Evolutionary conservation across 2,113 vertebrate genomes (phyloP).

Genomic region (Neolamprologus fasciatus): DNA sequence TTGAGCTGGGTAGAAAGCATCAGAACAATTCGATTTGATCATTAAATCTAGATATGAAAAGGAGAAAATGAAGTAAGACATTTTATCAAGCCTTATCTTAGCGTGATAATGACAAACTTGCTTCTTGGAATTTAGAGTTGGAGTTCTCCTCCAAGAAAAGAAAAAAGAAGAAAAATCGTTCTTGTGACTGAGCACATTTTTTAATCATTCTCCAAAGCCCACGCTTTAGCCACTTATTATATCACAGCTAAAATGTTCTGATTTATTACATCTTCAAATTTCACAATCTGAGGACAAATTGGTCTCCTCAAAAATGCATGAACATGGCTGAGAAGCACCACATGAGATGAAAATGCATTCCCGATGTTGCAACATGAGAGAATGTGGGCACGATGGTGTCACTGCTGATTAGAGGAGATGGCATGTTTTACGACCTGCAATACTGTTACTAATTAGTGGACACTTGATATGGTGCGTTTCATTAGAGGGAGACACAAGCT

Average conservation of each 20-base stretch:
- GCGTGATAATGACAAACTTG: constrained; percentile 30
- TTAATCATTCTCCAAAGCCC: constrained; percentile 42
- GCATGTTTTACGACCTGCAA: constrained; percentile 45
- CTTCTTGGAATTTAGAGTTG: constrained; percentile 22
- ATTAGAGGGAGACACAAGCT: constrained; percentile 35
- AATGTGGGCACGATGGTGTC: constrained; percentile 36
- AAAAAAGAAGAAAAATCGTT: constrained; percentile 16
- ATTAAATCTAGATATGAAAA: neutral
- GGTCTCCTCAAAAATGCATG: constrained; percentile 54
- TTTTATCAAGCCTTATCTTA: constrained; percentile 26
- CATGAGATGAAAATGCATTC: constrained; percentile 53
- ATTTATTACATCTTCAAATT: constrained; percentile 63
- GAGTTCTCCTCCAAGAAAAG: constrained; percentile 12
- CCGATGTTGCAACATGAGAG: constrained; percentile 56
- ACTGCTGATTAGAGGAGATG: constrained; percentile 51
- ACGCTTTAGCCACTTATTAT: constrained; percentile 40
- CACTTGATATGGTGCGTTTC: constrained; percentile 51
- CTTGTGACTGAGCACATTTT: constrained; percentile 27
- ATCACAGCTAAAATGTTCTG: constrained; percentile 42
- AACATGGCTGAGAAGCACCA: constrained; percentile 37
- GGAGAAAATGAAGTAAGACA: neutral
- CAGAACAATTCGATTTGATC: neutral
- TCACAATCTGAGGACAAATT: constrained; percentile 68
- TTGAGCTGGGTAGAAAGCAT: neutral
- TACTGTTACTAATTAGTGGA: constrained; percentile 61